Conservation (phyloP, 2,113 vertebrate species). For the Acrocephalus arundinaceus region DNA sequence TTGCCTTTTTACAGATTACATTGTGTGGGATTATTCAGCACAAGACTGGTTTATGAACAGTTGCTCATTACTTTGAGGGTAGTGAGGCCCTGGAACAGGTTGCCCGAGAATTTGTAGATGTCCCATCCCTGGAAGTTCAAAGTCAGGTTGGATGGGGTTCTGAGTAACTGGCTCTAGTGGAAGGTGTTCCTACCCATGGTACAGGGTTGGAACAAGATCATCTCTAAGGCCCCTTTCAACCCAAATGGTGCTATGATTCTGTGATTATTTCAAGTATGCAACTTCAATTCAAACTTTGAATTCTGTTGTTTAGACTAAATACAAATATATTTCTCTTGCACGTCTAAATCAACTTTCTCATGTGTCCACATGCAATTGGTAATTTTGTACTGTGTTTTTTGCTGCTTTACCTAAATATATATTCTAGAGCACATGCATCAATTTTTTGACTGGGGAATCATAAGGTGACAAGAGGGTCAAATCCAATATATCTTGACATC, state of each 20-base stretch:
- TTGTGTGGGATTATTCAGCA: neutral
- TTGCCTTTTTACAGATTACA: neutral
- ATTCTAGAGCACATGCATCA: neutral
- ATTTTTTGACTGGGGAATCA: neutral
- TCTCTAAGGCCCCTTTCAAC: neutral
- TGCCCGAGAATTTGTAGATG: neutral
- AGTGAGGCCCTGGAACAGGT: neutral
- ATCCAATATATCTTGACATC: neutral
- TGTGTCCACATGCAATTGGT: neutral
- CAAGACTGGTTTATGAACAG: neutral
- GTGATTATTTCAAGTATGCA: neutral
- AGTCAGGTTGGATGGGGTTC: neutral
- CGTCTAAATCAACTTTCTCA: neutral
- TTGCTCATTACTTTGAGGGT: neutral
- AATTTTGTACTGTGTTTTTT: neutral
- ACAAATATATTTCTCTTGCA: neutral
- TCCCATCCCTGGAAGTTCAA: neutral
- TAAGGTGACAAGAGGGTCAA: neutral
- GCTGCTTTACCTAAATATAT: neutral
- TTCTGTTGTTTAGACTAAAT: neutral
- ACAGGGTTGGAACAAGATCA: neutral
- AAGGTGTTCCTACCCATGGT: neutral
- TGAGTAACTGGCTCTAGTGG: neutral
- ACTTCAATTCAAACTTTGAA: neutral
- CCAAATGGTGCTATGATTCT: fast-evolving